These are phyloP conservation scores for Zhuqinia jingwanae DNA, from an alignment of 2,888 invertebrate species.

Conservation along the genomic window DNA sequence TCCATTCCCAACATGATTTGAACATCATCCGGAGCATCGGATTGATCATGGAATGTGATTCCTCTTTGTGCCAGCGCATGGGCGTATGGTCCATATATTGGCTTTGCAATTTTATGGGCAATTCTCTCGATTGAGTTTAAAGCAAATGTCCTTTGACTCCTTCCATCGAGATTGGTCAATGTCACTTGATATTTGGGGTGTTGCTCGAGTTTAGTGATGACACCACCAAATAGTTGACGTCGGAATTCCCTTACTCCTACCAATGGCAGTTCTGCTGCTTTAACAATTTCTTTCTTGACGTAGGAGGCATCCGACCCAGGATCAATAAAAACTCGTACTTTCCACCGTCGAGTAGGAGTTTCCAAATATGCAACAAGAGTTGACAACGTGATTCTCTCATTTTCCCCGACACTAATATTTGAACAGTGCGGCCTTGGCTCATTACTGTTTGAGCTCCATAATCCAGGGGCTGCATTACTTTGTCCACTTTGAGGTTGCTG, in stretches of 20 bases:
- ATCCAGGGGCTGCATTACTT: no score
- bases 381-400: neutral
- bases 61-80: neutral
- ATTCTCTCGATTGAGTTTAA: neutral
- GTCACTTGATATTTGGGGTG: neutral
- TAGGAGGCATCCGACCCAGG: neutral
- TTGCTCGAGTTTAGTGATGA: neutral
- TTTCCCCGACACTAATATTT: no score
- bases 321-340: neutral
- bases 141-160: neutral
- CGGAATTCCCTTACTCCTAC: neutral
- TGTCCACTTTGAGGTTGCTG: no score
- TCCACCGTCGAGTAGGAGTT: neutral
- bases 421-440: no score
- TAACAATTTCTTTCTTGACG: neutral
- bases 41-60: neutral
- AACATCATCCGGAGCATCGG: neutral
- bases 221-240: neutral
- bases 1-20: neutral
- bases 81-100: neutral
- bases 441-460: no score
- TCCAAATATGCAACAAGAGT: neutral
- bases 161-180: neutral
- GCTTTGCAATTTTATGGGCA: neutral
- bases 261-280: neutral